Conservation (phyloP, 2,113 vertebrate genomes). For the Rhadina sibilatrix region DNA sequence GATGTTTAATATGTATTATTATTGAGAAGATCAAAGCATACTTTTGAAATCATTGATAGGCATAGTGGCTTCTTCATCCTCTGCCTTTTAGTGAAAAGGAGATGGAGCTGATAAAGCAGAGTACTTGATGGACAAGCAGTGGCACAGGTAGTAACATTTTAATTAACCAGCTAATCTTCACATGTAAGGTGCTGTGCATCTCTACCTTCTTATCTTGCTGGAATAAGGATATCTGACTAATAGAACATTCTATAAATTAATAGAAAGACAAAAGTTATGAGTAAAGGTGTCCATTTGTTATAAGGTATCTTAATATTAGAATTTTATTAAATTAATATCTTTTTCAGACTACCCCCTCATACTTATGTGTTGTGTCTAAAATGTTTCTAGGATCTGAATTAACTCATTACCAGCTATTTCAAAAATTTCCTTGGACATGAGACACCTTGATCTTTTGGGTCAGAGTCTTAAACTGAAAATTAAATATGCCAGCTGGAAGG, state of each 20-base stretch:
- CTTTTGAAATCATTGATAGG: neutral
- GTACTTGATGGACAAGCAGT: neutral
- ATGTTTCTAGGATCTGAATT: neutral
- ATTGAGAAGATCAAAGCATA: neutral
- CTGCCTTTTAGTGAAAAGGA: neutral
- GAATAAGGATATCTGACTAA: neutral
- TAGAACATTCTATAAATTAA: neutral
- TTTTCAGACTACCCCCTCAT: neutral
- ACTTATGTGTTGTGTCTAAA: neutral
- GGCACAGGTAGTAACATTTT: neutral
- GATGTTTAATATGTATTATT: neutral
- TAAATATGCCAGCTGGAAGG: neutral
- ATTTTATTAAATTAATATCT: neutral
- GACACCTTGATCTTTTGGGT: neutral
- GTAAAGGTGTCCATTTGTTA: neutral
- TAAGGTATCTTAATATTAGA: neutral
- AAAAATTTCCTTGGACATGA: neutral
- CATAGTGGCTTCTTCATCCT: neutral
- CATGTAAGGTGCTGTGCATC: neutral
- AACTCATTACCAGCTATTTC: neutral
- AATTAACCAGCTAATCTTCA: neutral
- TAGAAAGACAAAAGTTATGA: neutral
- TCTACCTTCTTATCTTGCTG: neutral
- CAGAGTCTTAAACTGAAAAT: neutral
- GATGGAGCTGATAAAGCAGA: neutral